Percentiles rank a stretch among this genome's conserved stretches.
Conservation (phyloP, 2,888 invertebrate species). For the Erynnis tages region DNA sequence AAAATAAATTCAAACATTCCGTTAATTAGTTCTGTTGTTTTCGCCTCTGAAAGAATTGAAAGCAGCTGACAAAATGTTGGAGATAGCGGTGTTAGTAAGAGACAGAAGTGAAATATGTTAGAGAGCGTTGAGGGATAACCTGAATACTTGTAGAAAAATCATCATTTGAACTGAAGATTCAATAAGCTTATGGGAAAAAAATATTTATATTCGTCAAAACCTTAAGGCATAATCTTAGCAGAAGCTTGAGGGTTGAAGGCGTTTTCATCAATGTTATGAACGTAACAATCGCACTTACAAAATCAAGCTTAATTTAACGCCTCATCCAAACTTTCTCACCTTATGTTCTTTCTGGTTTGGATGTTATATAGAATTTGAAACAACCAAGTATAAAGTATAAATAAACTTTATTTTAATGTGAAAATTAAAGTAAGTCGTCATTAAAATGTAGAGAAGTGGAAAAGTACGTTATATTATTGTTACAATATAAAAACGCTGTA, state of each 20-base stretch:
- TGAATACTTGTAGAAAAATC: conserved; percentile 36
- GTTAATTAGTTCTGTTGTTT: conserved; percentile 22
- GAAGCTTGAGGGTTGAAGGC: conserved; percentile 33
- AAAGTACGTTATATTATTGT: conserved; percentile 38
- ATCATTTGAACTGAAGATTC: conserved; percentile 38
- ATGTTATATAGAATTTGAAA: conserved; percentile 45
- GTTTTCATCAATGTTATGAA: conserved; percentile 30
- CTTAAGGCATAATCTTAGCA: conserved; percentile 27
- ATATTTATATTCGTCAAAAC: conserved; percentile 39
- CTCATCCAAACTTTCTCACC: conserved; percentile 66
- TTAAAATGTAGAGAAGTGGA: conserved; percentile 35
- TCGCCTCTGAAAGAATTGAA: conserved; percentile 8
- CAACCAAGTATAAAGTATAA: conserved; percentile 46
- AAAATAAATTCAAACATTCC: neutral
- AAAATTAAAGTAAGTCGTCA: conserved; percentile 55
- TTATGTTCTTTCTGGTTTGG: conserved; percentile 43
- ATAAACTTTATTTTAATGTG: conserved; percentile 60
- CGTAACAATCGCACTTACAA: conserved; percentile 28
- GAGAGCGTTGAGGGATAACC: conserved; percentile 38
- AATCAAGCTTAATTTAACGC: conserved; percentile 52
- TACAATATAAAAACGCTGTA: conserved; percentile 17
- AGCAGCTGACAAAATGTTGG: neutral
- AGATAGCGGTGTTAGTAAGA: conserved; percentile 33
- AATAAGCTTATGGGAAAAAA: conserved; percentile 52
- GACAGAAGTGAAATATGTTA: conserved; percentile 37